Evolutionary conservation across 2,113 vertebrate genomes (phyloP).

Genomic region (Gasterosteus aculeatus): DNA sequence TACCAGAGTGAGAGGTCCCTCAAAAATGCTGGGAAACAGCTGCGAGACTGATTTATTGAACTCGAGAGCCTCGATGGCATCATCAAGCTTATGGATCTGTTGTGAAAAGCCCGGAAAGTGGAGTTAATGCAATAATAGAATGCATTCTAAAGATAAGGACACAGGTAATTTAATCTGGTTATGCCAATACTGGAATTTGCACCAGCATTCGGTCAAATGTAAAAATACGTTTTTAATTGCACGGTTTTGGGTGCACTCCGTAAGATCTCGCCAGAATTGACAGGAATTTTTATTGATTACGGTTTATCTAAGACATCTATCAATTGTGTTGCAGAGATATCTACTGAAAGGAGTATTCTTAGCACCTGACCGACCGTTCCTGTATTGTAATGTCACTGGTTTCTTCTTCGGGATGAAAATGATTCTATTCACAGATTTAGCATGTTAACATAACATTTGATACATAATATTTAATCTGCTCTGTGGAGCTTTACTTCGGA

Average conservation of each 20-base stretch:
- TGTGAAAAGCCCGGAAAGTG: constrained; percentile 11
- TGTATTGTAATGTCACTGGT: background rate
- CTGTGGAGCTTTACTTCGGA: background rate
- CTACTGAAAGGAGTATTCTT: background rate
- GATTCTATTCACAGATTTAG: background rate
- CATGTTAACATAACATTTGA: background rate
- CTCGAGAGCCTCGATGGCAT: background rate
- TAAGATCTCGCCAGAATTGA: background rate
- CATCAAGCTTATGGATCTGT: background rate
- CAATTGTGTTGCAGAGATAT: background rate
- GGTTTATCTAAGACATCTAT: background rate
- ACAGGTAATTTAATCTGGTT: background rate
- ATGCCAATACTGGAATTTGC: background rate
- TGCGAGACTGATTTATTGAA: background rate
- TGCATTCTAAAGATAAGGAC: background rate
- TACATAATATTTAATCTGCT: background rate
- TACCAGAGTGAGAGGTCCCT: constrained; percentile 5
- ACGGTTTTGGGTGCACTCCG: background rate
- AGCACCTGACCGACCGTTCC: background rate
- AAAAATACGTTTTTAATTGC: background rate
- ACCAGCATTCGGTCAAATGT: background rate
- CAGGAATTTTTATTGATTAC: too few species aligned
- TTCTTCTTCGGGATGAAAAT: background rate
- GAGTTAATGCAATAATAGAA: background rate
- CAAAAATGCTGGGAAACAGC: background rate